Conservation (phyloP, 2,797 vertebrate genomes). For the Scleropages formosus region DNA sequence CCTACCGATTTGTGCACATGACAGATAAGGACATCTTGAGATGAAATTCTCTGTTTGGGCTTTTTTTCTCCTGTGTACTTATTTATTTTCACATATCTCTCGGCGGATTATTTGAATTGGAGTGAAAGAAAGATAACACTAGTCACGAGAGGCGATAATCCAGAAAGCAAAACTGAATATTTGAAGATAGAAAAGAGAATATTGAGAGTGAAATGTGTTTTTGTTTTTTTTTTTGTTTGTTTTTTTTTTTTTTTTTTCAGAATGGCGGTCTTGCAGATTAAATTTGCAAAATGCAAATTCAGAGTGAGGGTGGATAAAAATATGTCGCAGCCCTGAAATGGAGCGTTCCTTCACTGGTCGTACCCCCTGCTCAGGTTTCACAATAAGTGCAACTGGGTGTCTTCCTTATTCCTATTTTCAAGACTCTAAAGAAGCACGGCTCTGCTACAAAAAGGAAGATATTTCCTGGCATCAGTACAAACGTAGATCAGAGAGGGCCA, state of each 20-base stretch:
- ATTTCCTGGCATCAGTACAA: no score
- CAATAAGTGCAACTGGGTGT: no score
- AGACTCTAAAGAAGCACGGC: no score
- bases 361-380: neutral
- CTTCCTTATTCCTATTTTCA: no score
- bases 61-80: neutral
- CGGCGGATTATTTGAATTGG: conserved; percentile 32
- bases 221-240: neutral
- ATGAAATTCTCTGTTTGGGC: conserved; percentile 22
- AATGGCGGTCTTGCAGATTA: conserved; percentile 7
- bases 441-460: no score
- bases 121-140: conserved; percentile 25
- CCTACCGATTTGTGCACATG: conserved; percentile 8
- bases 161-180: conserved; percentile 8
- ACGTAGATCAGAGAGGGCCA: no score
- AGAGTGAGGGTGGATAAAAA: neutral
- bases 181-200: conserved; percentile 16
- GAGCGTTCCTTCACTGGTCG: neutral
- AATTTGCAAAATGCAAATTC: conserved; percentile 7
- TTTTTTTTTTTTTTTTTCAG: neutral
- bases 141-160: conserved; percentile 28
- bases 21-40: conserved; percentile 26
- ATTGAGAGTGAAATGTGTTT: conserved; percentile 19
- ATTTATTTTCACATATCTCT: conserved; percentile 31
- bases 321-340: neutral